These are phyloP conservation scores for Piaya cayana DNA, from an alignment of 2,113 vertebrate genomes.

Conservation along the genomic window DNA sequence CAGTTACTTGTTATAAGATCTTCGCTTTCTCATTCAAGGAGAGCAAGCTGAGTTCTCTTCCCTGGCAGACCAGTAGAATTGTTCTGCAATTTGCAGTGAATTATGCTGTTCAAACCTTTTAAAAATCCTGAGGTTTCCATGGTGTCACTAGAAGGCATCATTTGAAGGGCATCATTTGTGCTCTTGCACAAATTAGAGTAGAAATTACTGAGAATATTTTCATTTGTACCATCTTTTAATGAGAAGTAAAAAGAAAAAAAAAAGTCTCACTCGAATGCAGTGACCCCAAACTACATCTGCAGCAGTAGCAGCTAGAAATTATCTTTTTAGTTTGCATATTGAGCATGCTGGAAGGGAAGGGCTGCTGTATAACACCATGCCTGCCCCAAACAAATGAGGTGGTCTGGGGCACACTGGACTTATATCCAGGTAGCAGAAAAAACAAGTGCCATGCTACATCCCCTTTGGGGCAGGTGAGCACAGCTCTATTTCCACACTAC, in stretches of 20 bases:
- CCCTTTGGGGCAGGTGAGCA: fast-evolving
- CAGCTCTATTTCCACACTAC: background rate
- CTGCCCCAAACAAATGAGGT: background rate
- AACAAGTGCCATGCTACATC: background rate
- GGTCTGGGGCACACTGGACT: background rate
- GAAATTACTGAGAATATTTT: background rate
- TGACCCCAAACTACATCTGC: background rate
- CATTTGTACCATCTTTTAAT: background rate
- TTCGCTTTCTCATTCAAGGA: background rate
- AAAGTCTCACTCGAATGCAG: background rate
- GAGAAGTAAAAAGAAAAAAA: background rate
- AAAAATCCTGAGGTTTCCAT: background rate
- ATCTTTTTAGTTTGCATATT: background rate
- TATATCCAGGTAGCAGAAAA: background rate
- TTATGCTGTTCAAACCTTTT: background rate
- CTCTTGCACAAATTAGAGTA: background rate
- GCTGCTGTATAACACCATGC: background rate
- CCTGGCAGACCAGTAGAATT: background rate
- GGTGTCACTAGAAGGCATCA: background rate
- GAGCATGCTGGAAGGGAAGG: fast-evolving
- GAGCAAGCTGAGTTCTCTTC: background rate
- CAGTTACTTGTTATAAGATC: background rate
- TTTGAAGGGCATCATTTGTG: background rate
- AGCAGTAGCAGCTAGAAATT: background rate
- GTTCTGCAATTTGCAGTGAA: background rate